Evolutionary conservation across 2,888 invertebrate genomes (phyloP).

Genomic region (Drosophila maculinotata): DNA sequence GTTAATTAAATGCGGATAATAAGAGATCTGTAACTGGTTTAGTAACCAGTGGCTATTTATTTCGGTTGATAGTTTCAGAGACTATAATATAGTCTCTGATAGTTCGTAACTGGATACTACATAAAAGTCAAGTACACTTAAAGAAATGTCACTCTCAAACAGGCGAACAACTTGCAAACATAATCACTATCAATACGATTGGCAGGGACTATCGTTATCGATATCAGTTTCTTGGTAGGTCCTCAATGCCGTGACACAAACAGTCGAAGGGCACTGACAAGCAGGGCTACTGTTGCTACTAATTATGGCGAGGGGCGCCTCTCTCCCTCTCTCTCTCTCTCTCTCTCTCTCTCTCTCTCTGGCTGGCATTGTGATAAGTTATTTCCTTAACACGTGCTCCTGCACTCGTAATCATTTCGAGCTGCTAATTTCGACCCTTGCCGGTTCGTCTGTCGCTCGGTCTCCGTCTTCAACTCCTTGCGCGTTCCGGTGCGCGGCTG

Average conservation of each 20-base stretch:
- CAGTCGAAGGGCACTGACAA: constrained; percentile 54
- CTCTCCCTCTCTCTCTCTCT: too few relatives aligned
- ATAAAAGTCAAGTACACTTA: background rate
- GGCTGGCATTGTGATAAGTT: constrained; percentile 41
- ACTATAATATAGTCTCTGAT: too few relatives aligned
- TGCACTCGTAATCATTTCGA: constrained; percentile 66
- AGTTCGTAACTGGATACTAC: too few relatives aligned
- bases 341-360: too few relatives aligned
- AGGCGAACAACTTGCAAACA: background rate
- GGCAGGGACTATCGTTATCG: background rate
- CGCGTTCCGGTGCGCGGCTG: constrained; percentile 42
- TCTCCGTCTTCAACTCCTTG: constrained; percentile 11
- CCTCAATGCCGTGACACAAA: constrained; percentile 11
- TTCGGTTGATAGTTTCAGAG: too few relatives aligned
- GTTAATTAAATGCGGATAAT: too few relatives aligned
- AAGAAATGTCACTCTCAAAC: background rate
- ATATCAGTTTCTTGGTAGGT: constrained; percentile 58
- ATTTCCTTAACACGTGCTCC: constrained; percentile 71
- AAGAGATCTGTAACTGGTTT: too few relatives aligned
- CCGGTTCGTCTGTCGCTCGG: too few relatives aligned
- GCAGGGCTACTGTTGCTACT: constrained; percentile 66
- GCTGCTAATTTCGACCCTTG: constrained; percentile 69
- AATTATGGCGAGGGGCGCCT: constrained; percentile 45
- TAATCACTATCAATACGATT: background rate
- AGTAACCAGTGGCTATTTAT: too few relatives aligned